Conservation (phyloP, 2,113 vertebrate species). For the Tichodroma muraria region DNA sequence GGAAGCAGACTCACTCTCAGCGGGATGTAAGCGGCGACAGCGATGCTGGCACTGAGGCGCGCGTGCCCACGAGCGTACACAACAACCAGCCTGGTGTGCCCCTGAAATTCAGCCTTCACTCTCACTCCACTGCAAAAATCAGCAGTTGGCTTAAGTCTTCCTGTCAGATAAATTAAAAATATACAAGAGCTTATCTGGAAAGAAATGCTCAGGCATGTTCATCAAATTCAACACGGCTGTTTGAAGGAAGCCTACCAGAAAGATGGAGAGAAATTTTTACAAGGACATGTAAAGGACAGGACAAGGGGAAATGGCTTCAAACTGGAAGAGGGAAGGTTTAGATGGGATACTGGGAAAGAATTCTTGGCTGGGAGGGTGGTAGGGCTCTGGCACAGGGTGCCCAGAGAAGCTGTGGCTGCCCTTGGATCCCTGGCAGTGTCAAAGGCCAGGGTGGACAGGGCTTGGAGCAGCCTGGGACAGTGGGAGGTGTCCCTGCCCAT, state of each 20-base stretch:
- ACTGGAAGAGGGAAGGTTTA: background rate
- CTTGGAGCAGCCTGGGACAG: background rate
- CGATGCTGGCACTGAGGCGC: constrained; percentile 83
- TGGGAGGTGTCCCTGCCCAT: background rate
- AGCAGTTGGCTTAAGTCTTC: constrained; percentile 71
- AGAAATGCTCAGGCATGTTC: background rate
- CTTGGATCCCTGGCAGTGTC: background rate
- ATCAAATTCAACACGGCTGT: background rate
- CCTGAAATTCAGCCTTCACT: constrained; percentile 78
- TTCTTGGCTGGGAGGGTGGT: background rate
- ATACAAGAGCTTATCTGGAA: background rate
- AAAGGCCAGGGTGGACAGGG: background rate
- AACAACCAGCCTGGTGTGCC: constrained; percentile 78
- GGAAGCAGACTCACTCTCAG: constrained; percentile 74
- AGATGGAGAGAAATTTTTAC: background rate
- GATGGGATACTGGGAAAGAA: background rate
- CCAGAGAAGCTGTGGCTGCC: background rate
- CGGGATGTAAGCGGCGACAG: constrained; percentile 83
- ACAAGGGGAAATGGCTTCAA: background rate
- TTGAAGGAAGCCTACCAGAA: background rate
- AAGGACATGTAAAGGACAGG: background rate
- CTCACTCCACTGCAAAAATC: constrained; percentile 83
- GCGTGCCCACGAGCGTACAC: constrained; percentile 81
- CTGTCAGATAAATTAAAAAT: constrained; percentile 56
- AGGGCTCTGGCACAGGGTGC: background rate